phyloP scores from a whole-genome alignment of 2,113 vertebrate genomes.

The Chitala chitala region DNA sequence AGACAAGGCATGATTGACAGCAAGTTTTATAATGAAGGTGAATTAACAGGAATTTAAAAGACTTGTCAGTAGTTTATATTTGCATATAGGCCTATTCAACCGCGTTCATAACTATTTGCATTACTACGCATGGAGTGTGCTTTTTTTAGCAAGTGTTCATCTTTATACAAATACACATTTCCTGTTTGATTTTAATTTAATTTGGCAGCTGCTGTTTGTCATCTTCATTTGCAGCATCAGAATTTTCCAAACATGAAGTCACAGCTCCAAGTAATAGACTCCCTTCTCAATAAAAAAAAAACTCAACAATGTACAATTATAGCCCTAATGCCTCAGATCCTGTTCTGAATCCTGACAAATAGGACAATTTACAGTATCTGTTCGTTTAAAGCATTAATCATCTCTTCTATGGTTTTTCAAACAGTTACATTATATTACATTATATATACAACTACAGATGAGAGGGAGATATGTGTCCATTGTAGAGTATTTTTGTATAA shows the following conservation, averaged over 20 bases:
- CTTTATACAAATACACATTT: constrained; percentile 68
- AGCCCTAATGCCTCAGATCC: too few relatives aligned
- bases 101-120: constrained; percentile 66
- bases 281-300: constrained; percentile 43
- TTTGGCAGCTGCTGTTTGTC: constrained; percentile 62
- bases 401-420: too few relatives aligned
- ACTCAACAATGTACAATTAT: constrained; percentile 40
- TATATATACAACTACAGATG: too few relatives aligned
- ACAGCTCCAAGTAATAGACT: constrained; percentile 59
- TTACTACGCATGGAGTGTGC: constrained; percentile 69
- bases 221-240: constrained; percentile 62
- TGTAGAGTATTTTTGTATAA: too few relatives aligned
- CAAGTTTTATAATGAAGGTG: constrained; percentile 68
- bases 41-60: constrained; percentile 71
- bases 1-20: constrained; percentile 65
- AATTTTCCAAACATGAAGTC: constrained; percentile 63
- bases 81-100: constrained; percentile 69
- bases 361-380: too few relatives aligned
- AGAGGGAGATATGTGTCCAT: too few relatives aligned
- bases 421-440: too few relatives aligned
- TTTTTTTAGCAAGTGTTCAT: constrained; percentile 72
- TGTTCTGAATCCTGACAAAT: too few relatives aligned
- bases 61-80: constrained; percentile 75
- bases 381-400: too few relatives aligned
- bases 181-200: constrained; percentile 69